A percentile compares a stretch with the other conserved stretches of the same genome.
These are phyloP conservation scores for Biston stratarius DNA, from an alignment of 2,888 invertebrate genomes.

Conservation along the genomic window DNA sequence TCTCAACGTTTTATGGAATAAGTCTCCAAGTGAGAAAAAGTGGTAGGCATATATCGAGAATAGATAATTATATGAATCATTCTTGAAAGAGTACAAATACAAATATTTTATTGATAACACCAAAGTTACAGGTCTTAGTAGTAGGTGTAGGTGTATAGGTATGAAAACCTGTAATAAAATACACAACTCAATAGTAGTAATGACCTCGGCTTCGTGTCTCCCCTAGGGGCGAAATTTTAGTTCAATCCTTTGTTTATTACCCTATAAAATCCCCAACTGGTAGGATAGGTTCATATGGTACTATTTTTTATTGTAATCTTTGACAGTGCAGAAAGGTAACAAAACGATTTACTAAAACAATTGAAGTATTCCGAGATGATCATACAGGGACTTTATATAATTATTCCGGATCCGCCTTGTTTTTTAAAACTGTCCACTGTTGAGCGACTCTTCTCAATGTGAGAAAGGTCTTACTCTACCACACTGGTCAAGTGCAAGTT, in stretches of 20 bases:
- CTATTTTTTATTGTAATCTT: conserved; percentile 25
- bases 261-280: conserved; percentile 47
- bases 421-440: too few relatives aligned
- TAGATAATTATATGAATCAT: conserved; percentile 48
- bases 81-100: conserved; percentile 44
- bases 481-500: too few relatives aligned
- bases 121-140: too few relatives aligned
- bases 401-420: too few relatives aligned
- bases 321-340: conserved; percentile 27
- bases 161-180: conserved; percentile 53
- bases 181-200: conserved; percentile 60
- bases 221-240: conserved; percentile 59
- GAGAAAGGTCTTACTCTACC: too few relatives aligned
- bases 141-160: conserved; percentile 48
- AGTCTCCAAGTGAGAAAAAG: conserved; percentile 17
- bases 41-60: conserved; percentile 32
- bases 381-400: not conserved
- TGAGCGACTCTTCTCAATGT: too few relatives aligned
- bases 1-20: conserved; percentile 21
- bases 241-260: conserved; percentile 64
- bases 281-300: conserved; percentile 22
- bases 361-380: not conserved
- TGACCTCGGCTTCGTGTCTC: conserved; percentile 57
- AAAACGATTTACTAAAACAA: conserved; percentile 1
- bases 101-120: too few relatives aligned